A percentile compares a stretch with the other conserved stretches of the same genome.
Conservation (phyloP, 2,113 vertebrate species). For the Poeciliopsis turrubarensis region DNA sequence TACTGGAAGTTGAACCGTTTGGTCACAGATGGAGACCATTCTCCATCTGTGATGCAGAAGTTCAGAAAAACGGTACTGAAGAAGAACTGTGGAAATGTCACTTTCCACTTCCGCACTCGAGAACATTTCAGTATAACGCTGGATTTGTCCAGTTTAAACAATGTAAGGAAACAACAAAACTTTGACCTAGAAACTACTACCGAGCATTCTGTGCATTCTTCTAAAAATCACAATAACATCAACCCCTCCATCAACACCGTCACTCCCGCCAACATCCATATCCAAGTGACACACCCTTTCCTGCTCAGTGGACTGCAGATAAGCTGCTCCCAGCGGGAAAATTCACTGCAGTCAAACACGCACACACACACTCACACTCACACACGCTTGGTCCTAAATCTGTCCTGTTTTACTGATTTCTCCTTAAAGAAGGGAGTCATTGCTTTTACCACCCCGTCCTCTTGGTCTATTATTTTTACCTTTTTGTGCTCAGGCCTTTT, state of each 20-base stretch:
- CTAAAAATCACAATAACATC: constrained; percentile 58
- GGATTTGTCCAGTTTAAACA: constrained; percentile 29
- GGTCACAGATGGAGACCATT: neutral
- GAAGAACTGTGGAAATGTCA: neutral
- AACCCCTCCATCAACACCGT: constrained; percentile 41
- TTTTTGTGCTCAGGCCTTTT: constrained; percentile 2
- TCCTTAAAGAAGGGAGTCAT: neutral
- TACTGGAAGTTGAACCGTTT: neutral
- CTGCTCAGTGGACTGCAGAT: constrained; percentile 73
- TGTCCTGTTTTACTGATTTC: constrained; percentile 28
- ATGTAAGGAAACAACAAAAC: constrained; percentile 33
- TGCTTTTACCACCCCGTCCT: constrained; percentile 20
- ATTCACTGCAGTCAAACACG: constrained; percentile 32
- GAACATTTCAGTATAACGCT: neutral
- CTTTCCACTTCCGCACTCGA: neutral
- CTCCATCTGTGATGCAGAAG: neutral
- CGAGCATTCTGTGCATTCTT: constrained; percentile 17
- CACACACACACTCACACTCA: constrained; percentile 16
- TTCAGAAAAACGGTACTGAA: neutral
- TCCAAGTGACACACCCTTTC: constrained; percentile 76
- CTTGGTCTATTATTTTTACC: constrained; percentile 21
- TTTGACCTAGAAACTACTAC: constrained; percentile 15
- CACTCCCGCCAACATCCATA: constrained; percentile 66
- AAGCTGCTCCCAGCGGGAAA: constrained; percentile 65
- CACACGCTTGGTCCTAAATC: constrained; percentile 27